Percentiles rank a stretch among this genome's conserved stretches.
Conservation (phyloP, 2,113 vertebrate species). For the Eonycteris spelaea region DNA sequence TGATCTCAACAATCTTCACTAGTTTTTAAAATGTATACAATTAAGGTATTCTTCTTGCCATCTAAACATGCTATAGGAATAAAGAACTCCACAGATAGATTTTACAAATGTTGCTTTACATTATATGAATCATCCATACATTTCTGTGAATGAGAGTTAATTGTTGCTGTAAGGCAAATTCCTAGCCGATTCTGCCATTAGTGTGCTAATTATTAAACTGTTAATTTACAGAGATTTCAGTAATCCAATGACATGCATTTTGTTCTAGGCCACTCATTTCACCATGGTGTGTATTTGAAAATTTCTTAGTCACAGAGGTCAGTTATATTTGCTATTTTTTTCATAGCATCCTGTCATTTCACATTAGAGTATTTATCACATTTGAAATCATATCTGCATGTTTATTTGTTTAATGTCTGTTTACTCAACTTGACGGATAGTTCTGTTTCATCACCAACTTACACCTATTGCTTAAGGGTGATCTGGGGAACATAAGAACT, state of each 20-base stretch:
- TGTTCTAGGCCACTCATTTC: slow-evolving; percentile 29
- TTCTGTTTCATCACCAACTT: background rate
- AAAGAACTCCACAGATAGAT: slow-evolving; percentile 32
- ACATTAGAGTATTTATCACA: background rate
- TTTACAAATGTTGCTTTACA: slow-evolving; percentile 74
- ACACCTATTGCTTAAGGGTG: background rate
- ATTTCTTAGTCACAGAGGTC: slow-evolving; percentile 49
- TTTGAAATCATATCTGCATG: background rate
- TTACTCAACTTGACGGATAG: background rate
- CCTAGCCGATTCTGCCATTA: slow-evolving; percentile 54
- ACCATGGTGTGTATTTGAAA: slow-evolving; percentile 58
- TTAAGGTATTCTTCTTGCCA: background rate
- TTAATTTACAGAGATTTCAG: slow-evolving; percentile 15
- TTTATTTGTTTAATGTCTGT: background rate
- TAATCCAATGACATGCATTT: background rate
- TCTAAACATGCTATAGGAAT: background rate
- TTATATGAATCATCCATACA: slow-evolving; percentile 87
- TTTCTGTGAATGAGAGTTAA: slow-evolving; percentile 86
- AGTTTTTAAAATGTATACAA: background rate
- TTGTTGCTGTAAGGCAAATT: slow-evolving; percentile 76
- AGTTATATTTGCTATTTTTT: slow-evolving; percentile 42
- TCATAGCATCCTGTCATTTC: background rate
- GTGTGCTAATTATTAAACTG: slow-evolving; percentile 72
- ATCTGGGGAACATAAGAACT: background rate
- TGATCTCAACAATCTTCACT: background rate